Percentiles rank a stretch among this genome's conserved stretches.
phyloP scores from a whole-genome alignment of 92 coral and sea anemone genomes.

The Desmophyllum pertusum region DNA sequence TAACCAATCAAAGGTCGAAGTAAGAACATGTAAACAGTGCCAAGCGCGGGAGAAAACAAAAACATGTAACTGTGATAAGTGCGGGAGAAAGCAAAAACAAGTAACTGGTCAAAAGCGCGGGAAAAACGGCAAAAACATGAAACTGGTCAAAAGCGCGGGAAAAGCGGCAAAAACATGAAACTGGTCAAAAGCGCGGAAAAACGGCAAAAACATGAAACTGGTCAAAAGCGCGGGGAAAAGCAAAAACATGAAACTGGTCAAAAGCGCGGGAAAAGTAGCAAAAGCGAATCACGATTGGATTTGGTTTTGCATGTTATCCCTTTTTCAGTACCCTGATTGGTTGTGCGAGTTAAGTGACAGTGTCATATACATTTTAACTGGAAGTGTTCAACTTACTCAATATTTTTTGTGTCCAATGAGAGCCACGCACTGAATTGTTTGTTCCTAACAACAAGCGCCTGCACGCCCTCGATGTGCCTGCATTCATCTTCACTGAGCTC shows the following conservation, averaged over 20 bases:
- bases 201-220: background rate
- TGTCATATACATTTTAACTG: too few relatives aligned
- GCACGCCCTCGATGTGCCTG: conserved; percentile 53
- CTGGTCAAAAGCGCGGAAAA: background rate
- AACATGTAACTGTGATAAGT: too few relatives aligned
- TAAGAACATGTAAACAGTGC: too few relatives aligned
- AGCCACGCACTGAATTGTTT: conserved; percentile 78
- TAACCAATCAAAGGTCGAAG: too few relatives aligned
- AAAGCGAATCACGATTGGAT: too few relatives aligned
- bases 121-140: background rate
- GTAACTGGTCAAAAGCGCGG: background rate
- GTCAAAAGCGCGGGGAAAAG: background rate
- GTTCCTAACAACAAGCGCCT: conserved; percentile 48
- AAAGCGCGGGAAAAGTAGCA: background rate
- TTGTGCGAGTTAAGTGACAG: background rate
- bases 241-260: too few relatives aligned
- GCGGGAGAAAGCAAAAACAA: background rate
- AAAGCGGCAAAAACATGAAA: background rate
- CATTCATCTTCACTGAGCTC: conserved; percentile 65
- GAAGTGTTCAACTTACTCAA: conserved; percentile 92
- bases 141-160: background rate
- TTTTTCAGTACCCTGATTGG: too few relatives aligned
- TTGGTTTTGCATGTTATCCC: too few relatives aligned
- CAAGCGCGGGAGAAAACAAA: too few relatives aligned
- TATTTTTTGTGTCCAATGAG: conserved; percentile 69